A percentile compares a stretch with the other conserved stretches of the same genome.
phyloP scores from a whole-genome alignment of 2,797 vertebrate species.

The Thaleichthys pacificus region DNA sequence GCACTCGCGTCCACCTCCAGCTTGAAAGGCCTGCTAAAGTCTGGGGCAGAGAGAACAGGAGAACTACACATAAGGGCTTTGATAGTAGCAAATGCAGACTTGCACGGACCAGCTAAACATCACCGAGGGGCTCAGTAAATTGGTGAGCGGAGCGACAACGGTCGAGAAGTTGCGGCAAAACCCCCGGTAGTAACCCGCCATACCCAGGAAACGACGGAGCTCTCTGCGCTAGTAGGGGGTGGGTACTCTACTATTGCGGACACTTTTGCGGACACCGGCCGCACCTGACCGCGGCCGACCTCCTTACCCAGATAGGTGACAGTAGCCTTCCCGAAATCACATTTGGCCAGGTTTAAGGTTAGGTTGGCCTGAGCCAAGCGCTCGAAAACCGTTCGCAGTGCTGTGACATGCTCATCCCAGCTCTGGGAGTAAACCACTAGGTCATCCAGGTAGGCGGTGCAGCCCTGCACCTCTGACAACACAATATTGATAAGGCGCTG shows the following conservation, averaged over 20 bases:
- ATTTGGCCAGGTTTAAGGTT: neutral
- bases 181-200: neutral
- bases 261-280: neutral
- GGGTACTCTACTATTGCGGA: neutral
- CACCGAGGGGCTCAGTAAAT: neutral
- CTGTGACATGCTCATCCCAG: too few relatives aligned
- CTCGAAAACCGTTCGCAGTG: neutral
- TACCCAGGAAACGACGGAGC: neutral
- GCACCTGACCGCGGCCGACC: neutral
- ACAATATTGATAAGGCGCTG: neutral
- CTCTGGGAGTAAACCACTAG: too few relatives aligned
- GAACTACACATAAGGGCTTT: neutral
- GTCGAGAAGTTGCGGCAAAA: neutral
- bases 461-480: neutral
- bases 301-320: neutral
- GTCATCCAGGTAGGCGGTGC: neutral
- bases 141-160: neutral
- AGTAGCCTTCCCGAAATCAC: neutral
- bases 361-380: neutral
- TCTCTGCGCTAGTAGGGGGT: neutral
- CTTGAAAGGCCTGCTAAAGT: neutral
- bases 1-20: conserved; percentile 6
- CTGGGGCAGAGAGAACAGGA: conserved; percentile 9
- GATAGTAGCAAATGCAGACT: neutral
- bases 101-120: neutral